Base-by-base conservation (phyloP, 1,140 invertebrate genomes). In the Drosophila malerkotliana region DNA sequence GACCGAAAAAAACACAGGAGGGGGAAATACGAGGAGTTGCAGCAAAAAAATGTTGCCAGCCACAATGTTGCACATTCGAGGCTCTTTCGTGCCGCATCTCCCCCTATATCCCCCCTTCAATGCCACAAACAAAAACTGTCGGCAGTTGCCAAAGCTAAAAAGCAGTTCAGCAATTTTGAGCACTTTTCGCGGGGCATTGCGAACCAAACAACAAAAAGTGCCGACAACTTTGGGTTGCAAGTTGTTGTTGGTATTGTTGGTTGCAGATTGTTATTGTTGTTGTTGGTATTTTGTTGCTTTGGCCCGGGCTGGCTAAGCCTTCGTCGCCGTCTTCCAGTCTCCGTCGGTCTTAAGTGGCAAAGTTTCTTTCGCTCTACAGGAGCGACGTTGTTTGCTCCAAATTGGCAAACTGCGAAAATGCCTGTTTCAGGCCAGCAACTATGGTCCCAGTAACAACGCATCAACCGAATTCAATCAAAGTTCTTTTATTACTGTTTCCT, bases 131-230 rank as follows among this genome's bases (percentile, higher is more conserved):
- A 44, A 44, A 14, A 9, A 51, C 51, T 68, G 82, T 67, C 69
- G 64, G 77, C 67, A 73, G 72, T 76, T 55, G 72, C 49, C 73
- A 83, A 83, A 83, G 69, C 60, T 74, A 57, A 82, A 32, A 79
- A 72, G 78, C 78, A 60, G 72, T 77, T 64, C 73, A 82, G 54
- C 78, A 82, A 82, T 85, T 85, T 79, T 78, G 82, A 76, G 80
- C 72, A 82, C 79, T 77, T 77, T 81, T 73, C 63, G 73, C 71
- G 51, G 49, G 39, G 37, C 56, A 49, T 52, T 59, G 48, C 48
- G n/a, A 72, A 71, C 32, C 32, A 58, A 71, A 77, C 60, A 73
- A 69, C 45, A 77, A 76, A 76, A 76, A 76, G 73, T 61, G 72
- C 73, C 73, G 62, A 67, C 72, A 64, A 58, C 71, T 56, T 74